Evolutionary conservation across 2,797 vertebrate genomes (phyloP), one percentile per base, ranked within the genome.

Genomic region (Remorina albescens): DNA sequence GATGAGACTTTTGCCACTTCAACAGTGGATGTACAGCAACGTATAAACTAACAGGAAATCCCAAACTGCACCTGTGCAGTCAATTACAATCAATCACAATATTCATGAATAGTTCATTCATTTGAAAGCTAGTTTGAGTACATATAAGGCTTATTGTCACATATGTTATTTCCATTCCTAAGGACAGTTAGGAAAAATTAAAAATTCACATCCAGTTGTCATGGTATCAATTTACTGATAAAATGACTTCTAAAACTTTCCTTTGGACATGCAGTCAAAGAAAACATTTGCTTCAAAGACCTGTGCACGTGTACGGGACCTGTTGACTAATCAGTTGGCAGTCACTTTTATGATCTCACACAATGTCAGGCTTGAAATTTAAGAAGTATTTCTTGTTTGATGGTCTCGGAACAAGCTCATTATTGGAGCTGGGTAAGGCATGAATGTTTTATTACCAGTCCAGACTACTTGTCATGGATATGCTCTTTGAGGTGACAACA

Each of bases 401-500:
- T 76, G 56, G 30, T 6, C 41, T 63, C 56, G 60, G 73, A 82
- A 83, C 59, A 66, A 50, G 64, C 61, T 71, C 63, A 55, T 79
- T 21, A 50, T 25, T 49, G 16, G 34, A 71, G 67, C 44, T 8
- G 36, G 16, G 66, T 68, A 47, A 68, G 46, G 18, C 36, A 64
- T 71, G 58, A 64, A 60, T 74, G 25, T 67, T 79, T 80, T 71
- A 65, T 85, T 46, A 36, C 50, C 46, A 70, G 55, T 2, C 32
- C 19, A 47, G 56, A 41, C 44, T 36, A 51, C 46, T 69, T 78
- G 66, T 76, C 69, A 57, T 58, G 61, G 32, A 68, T 71, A 75
- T 64, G 66, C 55, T 72, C 74, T 76, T 54, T 44, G 51, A 71
- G 68, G 57, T 76, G 77, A 78, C 81, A 72, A 60, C 47, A 54